Evolutionary conservation across 2,888 invertebrate species (phyloP).

Genomic region (Coleophora deauratella): DNA sequence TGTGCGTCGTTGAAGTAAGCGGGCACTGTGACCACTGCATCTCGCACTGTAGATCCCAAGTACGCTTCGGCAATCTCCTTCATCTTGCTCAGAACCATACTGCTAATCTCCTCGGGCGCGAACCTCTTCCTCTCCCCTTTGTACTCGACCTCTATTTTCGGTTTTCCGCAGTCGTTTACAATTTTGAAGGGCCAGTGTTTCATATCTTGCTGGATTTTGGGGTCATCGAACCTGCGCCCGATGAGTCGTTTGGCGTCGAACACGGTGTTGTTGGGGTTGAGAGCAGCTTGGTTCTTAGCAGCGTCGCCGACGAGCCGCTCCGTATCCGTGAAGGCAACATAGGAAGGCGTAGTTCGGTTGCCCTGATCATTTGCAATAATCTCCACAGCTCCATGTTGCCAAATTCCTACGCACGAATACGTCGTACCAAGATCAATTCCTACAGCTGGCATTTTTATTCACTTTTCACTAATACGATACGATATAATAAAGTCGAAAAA

Average conservation of each 20-base stretch:
- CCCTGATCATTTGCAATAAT: slow-evolving; percentile 76
- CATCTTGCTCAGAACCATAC: slow-evolving; percentile 84
- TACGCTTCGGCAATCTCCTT: slow-evolving; percentile 79
- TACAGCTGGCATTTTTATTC: slow-evolving; percentile 22
- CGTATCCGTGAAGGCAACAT: slow-evolving; percentile 78
- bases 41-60: slow-evolving; percentile 72
- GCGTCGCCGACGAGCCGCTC: slow-evolving; percentile 76
- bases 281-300: slow-evolving; percentile 76
- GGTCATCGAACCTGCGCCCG: slow-evolving; percentile 78
- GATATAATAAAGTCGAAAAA: neutral
- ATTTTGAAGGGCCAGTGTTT: slow-evolving; percentile 86
- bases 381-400: slow-evolving; percentile 75
- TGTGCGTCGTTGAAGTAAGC: slow-evolving; percentile 82
- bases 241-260: slow-evolving; percentile 82
- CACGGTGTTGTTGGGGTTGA: slow-evolving; percentile 79
- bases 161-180: slow-evolving; percentile 71
- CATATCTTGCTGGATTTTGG: slow-evolving; percentile 80
- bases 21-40: slow-evolving; percentile 83
- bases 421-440: slow-evolving; percentile 71
- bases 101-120: slow-evolving; percentile 77
- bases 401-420: slow-evolving; percentile 42
- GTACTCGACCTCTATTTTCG: slow-evolving; percentile 75
- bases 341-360: slow-evolving; percentile 78
- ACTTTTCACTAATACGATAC: neutral
- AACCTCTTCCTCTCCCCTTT: slow-evolving; percentile 74